Base-by-base conservation (phyloP, 2,888 invertebrate genomes). In the Salticus scenicus region DNA sequence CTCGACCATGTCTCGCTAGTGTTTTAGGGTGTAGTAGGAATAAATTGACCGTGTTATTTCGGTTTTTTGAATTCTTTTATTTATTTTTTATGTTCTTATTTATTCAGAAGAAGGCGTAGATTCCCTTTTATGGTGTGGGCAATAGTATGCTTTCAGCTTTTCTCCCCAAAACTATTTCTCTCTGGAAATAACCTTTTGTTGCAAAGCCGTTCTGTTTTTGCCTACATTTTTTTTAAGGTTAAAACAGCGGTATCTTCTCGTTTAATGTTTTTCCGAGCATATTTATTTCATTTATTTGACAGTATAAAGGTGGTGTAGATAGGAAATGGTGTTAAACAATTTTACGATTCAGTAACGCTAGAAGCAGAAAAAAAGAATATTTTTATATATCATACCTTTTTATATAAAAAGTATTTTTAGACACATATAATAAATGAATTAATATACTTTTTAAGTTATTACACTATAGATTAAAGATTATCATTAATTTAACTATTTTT, bases 41-140 rank as follows among this genome's bases (percentile, higher is more conserved):
- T 84, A 84, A 84, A 84, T 84, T 84, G 77, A 77, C 83, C 83
- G 77, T 84, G 83, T 84, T 77, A 24, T 57, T 57, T 57, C 57
- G 57, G 24, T 57, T 57, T 57, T 57, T 57, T 57, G 57, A 57
- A 57, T 57, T 57, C 57, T 5, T 24, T 17, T 24, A 5, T 24
- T 57, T 24, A 24, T 24, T 57, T 57, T 57, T 24, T 4, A 2
- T 47, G 17, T 14, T 5, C 24, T 57, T 57, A 57, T 57, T 57
- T 57, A 57, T 57, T 57, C 57, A 57, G 17, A 24, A 24, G n/a
- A 24, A 57, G 24, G 57, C 57, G 57, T 57, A 24, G 57, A 57
- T 57, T 2, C 57, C 24, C 24, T 24, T 57, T 57, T 57, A 57
- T 57, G 57, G 57, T 24, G 57, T 24, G 57, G 57, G 24, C 57